These are phyloP conservation scores for Polydrusus cervinus DNA, from an alignment of 2,888 invertebrate genomes.

Conservation along the genomic window DNA sequence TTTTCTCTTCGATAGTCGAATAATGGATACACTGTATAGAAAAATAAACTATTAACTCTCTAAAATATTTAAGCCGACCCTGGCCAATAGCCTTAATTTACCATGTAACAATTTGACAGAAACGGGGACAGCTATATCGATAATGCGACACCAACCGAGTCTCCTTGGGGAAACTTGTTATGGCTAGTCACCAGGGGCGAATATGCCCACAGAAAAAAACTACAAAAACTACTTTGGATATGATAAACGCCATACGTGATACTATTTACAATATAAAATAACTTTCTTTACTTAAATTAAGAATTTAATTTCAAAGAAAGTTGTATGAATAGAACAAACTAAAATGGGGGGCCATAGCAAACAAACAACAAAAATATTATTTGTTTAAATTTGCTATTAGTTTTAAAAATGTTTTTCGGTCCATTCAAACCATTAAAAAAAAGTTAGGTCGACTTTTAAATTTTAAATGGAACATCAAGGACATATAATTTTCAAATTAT, in stretches of 20 bases:
- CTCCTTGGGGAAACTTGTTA: neutral
- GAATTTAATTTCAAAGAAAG: no score
- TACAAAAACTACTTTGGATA: neutral
- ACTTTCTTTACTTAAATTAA: no score
- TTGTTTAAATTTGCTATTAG: no score
- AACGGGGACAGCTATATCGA: neutral
- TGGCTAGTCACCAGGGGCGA: neutral
- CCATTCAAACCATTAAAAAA: no score
- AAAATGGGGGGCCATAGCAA: no score
- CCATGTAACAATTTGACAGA: neutral
- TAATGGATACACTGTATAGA: neutral
- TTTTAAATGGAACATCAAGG: no score
- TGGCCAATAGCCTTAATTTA: neutral
- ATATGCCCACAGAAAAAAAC: neutral
- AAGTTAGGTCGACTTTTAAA: no score
- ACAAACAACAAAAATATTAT: no score
- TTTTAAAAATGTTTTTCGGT: no score
- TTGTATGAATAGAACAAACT: no score
- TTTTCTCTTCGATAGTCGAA: no score
- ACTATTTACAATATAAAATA: neutral
- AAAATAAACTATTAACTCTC: neutral
- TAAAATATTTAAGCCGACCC: neutral
- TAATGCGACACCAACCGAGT: slow-evolving; percentile 6
- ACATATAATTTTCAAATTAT: no score
- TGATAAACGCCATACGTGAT: neutral